Evolutionary conservation across 30 jellyfish, hydroid and myxozoan genomes (phyloP).

Genomic region (Catostylus mosaicus): DNA sequence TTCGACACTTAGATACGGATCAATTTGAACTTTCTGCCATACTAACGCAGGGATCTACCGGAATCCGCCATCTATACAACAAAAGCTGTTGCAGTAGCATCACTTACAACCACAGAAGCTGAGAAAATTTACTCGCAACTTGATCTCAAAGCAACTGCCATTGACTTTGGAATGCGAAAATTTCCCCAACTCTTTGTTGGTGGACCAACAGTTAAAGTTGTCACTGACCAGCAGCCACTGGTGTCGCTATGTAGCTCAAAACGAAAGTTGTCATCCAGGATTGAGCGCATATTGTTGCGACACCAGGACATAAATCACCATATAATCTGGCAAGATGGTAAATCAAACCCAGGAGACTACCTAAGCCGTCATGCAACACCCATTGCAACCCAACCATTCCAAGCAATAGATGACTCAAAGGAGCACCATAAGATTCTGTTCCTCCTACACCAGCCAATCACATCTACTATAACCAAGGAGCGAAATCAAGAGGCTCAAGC

Average conservation of each 20-base stretch:
- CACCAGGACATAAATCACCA: constrained; percentile 18
- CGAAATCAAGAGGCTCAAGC: constrained; percentile 14
- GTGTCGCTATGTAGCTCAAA: constrained; percentile 5
- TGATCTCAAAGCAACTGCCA: constrained; percentile 4
- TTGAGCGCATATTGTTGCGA: constrained; percentile 14
- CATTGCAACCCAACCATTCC: neutral
- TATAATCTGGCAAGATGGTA: constrained; percentile 21
- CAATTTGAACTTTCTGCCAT: constrained; percentile 17
- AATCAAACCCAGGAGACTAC: constrained; percentile 22
- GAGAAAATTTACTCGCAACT: constrained; percentile 58
- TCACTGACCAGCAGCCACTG: constrained; percentile 22
- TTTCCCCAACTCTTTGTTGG: constrained; percentile 13
- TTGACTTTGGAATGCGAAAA: constrained; percentile 1
- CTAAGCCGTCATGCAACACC: constrained; percentile 35
- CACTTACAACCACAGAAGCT: constrained; percentile 33
- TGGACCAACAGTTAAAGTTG: neutral
- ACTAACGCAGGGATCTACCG: constrained; percentile 48
- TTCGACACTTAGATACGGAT: constrained; percentile 2
- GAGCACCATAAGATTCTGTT: neutral
- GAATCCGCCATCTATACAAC: constrained; percentile 25
- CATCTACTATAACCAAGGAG: constrained; percentile 14
- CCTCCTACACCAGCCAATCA: constrained; percentile 28
- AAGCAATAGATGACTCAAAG: neutral
- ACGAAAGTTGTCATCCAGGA: neutral
- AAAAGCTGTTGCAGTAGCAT: constrained; percentile 67